Conservation (phyloP, 2,113 vertebrate genomes). For the Chaetodon trifascialis region DNA sequence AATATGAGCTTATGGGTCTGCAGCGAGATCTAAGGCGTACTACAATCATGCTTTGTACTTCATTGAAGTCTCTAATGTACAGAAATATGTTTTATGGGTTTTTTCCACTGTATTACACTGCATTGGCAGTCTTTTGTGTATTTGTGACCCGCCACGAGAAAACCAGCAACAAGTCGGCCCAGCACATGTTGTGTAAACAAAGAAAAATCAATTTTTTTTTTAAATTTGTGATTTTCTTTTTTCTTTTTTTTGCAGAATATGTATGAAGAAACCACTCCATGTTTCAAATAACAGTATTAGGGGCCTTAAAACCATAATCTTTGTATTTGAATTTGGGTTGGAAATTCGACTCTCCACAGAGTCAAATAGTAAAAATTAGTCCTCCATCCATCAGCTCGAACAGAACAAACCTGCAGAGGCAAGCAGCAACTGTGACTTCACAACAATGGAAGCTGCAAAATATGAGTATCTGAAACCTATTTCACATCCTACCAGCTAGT, state of each 20-base stretch:
- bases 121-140: neutral
- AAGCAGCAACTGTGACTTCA: conserved; percentile 3
- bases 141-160: too few relatives aligned
- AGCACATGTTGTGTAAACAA: too few relatives aligned
- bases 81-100: neutral
- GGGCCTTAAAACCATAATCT: too few relatives aligned
- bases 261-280: too few relatives aligned
- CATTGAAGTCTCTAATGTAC: conserved; percentile 10
- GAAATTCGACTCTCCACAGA: neutral
- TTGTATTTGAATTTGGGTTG: too few relatives aligned
- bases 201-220: too few relatives aligned
- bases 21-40: conserved; percentile 2
- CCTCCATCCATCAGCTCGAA: neutral
- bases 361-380: neutral
- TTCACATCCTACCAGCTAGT: conserved; percentile 14
- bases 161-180: too few relatives aligned
- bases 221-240: too few relatives aligned
- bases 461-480: neutral
- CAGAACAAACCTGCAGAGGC: conserved; percentile 3
- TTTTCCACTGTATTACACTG: neutral
- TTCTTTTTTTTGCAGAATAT: too few relatives aligned
- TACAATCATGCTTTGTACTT: neutral
- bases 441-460: neutral
- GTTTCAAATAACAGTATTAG: too few relatives aligned
- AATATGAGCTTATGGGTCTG: conserved; percentile 26